Base-by-base conservation (phyloP, 2,888 invertebrate species). In the Drosophila falleni region DNA sequence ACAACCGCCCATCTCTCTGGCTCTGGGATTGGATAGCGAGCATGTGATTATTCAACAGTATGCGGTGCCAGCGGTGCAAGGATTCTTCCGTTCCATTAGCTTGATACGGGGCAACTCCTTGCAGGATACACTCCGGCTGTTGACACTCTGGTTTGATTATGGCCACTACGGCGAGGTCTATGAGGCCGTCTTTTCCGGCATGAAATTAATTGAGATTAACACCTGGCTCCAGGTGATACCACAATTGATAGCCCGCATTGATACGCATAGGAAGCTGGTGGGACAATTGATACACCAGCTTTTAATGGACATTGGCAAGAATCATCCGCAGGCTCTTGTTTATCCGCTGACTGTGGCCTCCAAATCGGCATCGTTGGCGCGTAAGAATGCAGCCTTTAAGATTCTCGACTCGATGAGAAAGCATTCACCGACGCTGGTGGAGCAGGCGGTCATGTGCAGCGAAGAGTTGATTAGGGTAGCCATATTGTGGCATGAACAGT, bases 171-270 rank as follows among this genome's bases (percentile, higher is more conserved):
- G 96, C 0, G 97, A 98, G 81, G 99, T 99, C 0, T 97, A 98
- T 90, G 98, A 98, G 76, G 98, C 98, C 0, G 95, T 99, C 41
- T 95, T 96, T 0, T 98, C 98, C 82, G 98, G 98, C 1, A 96
- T 99, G 78, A 95, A 97, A 80, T 95, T 97, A 1, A 98, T 99
- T 42, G 98, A 98, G 90, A 98, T 99, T 71, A 98, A 99, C 89
- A 99, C 98, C 3, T 99, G 99, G 99, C 94, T 99, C 10, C 99
- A 99, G 94, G 99, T 99, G 0, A 99, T 99, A 80, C 99, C 99
- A 0, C 99, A 99, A 92, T 93, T 99, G 33, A 99, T 99, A 78
- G 99, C 99, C 0, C 95, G 99, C 58, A 99, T 99, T 71, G 99
- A 99, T 90, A 98, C 98, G 0, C 97, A 86, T 44, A 94, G 98